A percentile compares a stretch with the other conserved stretches of the same genome.
phyloP scores from a whole-genome alignment of 1,140 invertebrate species.

The Bactericera cockerelli region DNA sequence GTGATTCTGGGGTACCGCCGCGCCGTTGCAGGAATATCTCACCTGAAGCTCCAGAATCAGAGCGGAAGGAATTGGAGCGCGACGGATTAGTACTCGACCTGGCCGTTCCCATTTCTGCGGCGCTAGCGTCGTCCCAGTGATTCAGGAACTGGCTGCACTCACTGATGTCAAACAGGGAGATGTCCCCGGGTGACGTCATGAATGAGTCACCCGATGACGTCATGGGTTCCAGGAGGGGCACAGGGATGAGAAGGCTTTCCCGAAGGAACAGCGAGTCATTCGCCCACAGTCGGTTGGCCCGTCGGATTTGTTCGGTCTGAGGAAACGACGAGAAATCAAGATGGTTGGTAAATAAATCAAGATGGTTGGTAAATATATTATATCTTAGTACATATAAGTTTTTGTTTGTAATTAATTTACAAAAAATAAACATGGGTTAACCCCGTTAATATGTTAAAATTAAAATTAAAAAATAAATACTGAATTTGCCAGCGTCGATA shows the following conservation, averaged over 20 bases:
- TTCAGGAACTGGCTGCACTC: not conserved
- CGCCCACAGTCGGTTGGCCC: constrained; percentile 72
- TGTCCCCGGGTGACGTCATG: constrained; percentile 12
- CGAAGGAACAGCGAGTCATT: constrained; percentile 54
- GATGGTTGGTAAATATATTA: not conserved
- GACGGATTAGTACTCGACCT: not conserved
- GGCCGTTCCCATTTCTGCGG: not conserved
- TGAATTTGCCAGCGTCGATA: too few species aligned
- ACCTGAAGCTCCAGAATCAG: not conserved
- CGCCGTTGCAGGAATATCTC: too few species aligned
- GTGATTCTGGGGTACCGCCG: too few species aligned
- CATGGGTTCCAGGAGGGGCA: too few species aligned
- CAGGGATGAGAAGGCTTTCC: constrained; percentile 22
- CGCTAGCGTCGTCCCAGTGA: not conserved
- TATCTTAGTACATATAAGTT: too few species aligned
- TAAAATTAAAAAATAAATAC: too few species aligned
- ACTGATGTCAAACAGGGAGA: constrained; percentile 11
- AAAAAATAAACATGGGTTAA: too few species aligned
- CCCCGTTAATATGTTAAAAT: too few species aligned
- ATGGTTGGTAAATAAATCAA: not conserved
- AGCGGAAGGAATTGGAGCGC: constrained; percentile 6
- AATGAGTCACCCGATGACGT: constrained; percentile 11
- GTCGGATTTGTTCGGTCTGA: constrained; percentile 78
- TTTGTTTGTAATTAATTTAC: too few species aligned
- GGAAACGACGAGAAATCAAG: constrained; percentile 27